Percentiles rank a stretch among this genome's conserved stretches.
These are phyloP conservation scores for Aleiodes leptofemur DNA, from an alignment of 2,888 invertebrate species.

Conservation along the genomic window DNA sequence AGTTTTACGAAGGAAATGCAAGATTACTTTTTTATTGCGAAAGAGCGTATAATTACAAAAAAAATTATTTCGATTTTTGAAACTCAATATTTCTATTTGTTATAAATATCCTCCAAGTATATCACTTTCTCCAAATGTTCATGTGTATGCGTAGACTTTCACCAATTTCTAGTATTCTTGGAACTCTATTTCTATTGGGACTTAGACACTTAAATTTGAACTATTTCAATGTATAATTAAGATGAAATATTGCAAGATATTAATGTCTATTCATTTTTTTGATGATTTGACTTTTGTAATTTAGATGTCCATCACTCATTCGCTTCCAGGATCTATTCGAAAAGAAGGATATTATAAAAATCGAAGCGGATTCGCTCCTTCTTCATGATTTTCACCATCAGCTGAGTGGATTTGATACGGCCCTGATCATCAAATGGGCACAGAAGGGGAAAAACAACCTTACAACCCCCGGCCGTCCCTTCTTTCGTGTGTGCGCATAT, in stretches of 20 bases:
- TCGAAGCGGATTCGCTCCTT: too few relatives aligned
- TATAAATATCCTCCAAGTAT: constrained; percentile 56
- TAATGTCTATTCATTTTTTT: not conserved
- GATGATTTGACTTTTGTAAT: too few relatives aligned
- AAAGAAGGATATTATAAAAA: too few relatives aligned
- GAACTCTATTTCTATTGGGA: constrained; percentile 43
- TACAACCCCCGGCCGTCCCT: constrained; percentile 63
- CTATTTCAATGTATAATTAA: too few relatives aligned
- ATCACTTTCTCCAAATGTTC: constrained; percentile 68
- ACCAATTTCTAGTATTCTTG: constrained; percentile 40
- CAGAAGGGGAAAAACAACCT: constrained; percentile 67
- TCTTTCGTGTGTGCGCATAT: constrained; percentile 32
- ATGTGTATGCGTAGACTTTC: constrained; percentile 49
- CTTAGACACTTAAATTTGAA: not conserved
- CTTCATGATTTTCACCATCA: not conserved
- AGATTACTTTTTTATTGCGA: too few relatives aligned
- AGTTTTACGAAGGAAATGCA: too few relatives aligned
- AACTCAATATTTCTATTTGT: too few relatives aligned
- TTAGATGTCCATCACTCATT: too few relatives aligned
- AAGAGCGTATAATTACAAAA: too few relatives aligned
- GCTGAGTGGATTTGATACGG: constrained; percentile 55
- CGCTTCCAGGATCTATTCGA: too few relatives aligned
- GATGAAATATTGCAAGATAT: not conserved
- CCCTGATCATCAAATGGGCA: constrained; percentile 56
- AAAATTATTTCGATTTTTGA: too few relatives aligned